Evolutionary conservation across 2,888 invertebrate species (phyloP).

Genomic region (Scaptomyza polygonia): DNA sequence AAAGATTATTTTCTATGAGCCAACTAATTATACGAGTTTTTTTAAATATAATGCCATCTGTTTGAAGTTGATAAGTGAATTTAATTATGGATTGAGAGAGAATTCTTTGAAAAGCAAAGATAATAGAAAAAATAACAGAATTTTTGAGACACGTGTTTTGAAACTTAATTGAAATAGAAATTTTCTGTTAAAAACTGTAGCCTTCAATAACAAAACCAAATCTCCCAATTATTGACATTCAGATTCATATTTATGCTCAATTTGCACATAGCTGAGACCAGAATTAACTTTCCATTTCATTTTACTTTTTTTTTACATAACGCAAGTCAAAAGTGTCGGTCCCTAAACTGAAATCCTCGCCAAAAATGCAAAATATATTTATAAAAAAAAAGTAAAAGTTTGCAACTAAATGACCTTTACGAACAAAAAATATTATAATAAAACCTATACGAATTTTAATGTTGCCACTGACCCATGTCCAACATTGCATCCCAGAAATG

Average conservation of each 20-base stretch:
- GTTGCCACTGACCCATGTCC: conserved; percentile 49
- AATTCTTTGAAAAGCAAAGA: not conserved
- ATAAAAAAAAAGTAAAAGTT: conserved; percentile 55
- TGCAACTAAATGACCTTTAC: conserved; percentile 40
- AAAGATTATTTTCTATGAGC: conserved; percentile 29
- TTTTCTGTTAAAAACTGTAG: no score
- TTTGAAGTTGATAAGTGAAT: conserved; percentile 16
- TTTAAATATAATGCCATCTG: not conserved
- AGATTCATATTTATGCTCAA: not conserved
- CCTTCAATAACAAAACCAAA: no score
- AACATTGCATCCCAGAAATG: conserved; percentile 49
- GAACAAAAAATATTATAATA: conserved; percentile 5
- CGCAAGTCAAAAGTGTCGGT: not conserved
- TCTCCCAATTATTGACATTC: not conserved
- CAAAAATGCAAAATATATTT: conserved; percentile 6
- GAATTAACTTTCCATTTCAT: conserved; percentile 21
- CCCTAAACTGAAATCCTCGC: conserved; percentile 16
- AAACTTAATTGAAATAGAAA: no score
- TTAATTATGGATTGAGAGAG: not conserved
- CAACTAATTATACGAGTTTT: conserved; percentile 37
- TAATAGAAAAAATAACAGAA: no score
- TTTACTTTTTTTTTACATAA: conserved; percentile 14
- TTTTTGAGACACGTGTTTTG: no score
- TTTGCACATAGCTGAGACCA: not conserved
- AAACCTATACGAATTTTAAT: conserved; percentile 23